Conservation (phyloP, 2,888 invertebrate species). For the Catocala sponsa region DNA sequence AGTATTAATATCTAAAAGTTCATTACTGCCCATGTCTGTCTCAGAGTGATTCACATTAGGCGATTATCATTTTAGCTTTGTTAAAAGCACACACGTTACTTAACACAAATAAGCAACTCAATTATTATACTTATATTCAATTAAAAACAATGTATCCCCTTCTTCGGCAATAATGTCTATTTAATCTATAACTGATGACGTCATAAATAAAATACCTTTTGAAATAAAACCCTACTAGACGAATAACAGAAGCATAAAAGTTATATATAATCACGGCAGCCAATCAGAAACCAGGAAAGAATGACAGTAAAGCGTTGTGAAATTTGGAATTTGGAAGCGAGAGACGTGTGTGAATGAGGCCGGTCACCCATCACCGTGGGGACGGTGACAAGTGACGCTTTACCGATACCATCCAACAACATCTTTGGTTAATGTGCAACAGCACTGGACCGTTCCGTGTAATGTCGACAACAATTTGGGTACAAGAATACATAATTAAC, state of each 20-base stretch:
- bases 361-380: constrained; percentile 16
- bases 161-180: too few relatives aligned
- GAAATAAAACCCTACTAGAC: constrained; percentile 46
- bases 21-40: too few relatives aligned
- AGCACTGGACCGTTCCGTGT: constrained; percentile 24
- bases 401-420: constrained; percentile 25
- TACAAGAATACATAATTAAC: constrained; percentile 14
- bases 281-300: constrained; percentile 48
- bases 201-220: constrained; percentile 6
- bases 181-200: too few relatives aligned
- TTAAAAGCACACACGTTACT: too few relatives aligned
- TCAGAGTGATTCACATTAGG: too few relatives aligned
- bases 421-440: constrained; percentile 24
- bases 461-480: constrained; percentile 14
- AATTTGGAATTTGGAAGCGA: constrained; percentile 53
- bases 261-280: constrained; percentile 45
- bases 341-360: constrained; percentile 24
- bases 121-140: too few relatives aligned
- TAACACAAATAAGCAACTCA: too few relatives aligned
- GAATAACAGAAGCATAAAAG: constrained; percentile 37
- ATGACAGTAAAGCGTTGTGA: constrained; percentile 43
- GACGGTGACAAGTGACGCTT: constrained; percentile 20
- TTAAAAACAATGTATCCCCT: too few relatives aligned
- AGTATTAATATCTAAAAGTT: too few relatives aligned
- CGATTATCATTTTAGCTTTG: too few relatives aligned